Evolutionary conservation across 2,113 vertebrate species (phyloP), one percentile per base, ranked within the genome.

Genomic region (Crypturellus undulatus): DNA sequence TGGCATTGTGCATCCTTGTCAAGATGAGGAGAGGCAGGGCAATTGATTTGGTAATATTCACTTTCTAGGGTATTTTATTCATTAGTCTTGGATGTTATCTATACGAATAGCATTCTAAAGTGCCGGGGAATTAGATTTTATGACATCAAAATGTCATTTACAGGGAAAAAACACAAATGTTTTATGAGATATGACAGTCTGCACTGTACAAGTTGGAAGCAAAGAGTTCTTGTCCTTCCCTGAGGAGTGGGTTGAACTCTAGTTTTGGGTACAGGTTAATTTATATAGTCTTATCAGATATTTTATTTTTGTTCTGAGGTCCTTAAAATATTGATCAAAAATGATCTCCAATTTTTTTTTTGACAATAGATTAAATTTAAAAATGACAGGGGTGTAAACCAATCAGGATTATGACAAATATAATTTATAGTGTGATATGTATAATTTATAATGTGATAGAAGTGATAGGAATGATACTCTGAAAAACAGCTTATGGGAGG

Each of bases 111-210:
- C 36, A 34, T 34, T 88, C 76, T 52, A 26, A 89, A 89, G 73
- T 82, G 52, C 68, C 40, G 30, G 30, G 68, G 70, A 87, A 71
- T 92, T 94, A 93, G 72, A 59, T 82, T 92, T 93, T 80, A 60
- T 90, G 80, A 73, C 93, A 94, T 64, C 67, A 82, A 92, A 93
- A 91, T 95, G 71, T 96, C 38, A 93, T 95, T 94, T 94, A 80
- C 68, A 45, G 49, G 49, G 49, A 19, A 49, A 93, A 47, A 17
- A 69, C 69, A 75, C 64, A 43, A 54, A 51, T 92, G 69, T 58
- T 84, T 47, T 70, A 79, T 6, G 10, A 91, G 69, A 81, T 71
- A 43, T 62, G 89, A 91, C 89, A 93, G 89, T 62, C 70, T 64
- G 75, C 73, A 84, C 72, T 73, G 68, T 92, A 64, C 28, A 82